Evolutionary conservation across 2,888 invertebrate genomes (phyloP), one percentile per base, ranked within the genome.

Genomic region (Limnephilus auricula): DNA sequence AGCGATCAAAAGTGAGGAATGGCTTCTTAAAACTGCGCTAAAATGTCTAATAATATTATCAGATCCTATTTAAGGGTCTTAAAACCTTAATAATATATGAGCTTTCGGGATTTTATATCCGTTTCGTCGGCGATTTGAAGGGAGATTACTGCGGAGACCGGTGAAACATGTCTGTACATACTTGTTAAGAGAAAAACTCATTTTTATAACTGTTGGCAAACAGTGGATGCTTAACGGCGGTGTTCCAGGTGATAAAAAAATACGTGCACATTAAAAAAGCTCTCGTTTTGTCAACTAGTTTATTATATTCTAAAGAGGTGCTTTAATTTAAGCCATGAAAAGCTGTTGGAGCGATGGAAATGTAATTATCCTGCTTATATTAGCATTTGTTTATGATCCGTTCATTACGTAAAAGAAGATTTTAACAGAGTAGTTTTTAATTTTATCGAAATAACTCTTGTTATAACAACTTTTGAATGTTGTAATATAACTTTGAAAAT

Each of bases 1-100:
- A 90, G 32, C 79, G 79, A 90, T 90, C 86, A 90, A 90, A 90
- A 40, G 45, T 90, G 79, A 90, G 86, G 79, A 86, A 90, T 90
- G 90, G 40, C 79, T 86, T 86, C 86, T 90, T 78, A 86, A 86
- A 79, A 86, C 90, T 86, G 86, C 90, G 79, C 83, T 90, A 65
- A 90, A 85, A 84, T 13, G 79, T 37, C 90, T 90, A 86, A 90
- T 90, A 86, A 86, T 90, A 79, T 90, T 90, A 90, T 86, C 79
- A 79, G 90, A 90, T 86, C 45, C 79, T 90, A 65, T 80, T 79
- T 86, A 90, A 90, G 86, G 50, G 90, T 50, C 86, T 90, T 90
- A 86, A 90, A 90, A 86, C 79, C 40, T 78, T 86, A 86, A 90
- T 86, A 86, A 90, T 86, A 86, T 90, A 86, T 86, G 86, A 86